Percentiles rank a stretch among this genome's conserved stretches.
Conservation (phyloP, 2,113 vertebrate genomes). For the Raja brachyura region DNA sequence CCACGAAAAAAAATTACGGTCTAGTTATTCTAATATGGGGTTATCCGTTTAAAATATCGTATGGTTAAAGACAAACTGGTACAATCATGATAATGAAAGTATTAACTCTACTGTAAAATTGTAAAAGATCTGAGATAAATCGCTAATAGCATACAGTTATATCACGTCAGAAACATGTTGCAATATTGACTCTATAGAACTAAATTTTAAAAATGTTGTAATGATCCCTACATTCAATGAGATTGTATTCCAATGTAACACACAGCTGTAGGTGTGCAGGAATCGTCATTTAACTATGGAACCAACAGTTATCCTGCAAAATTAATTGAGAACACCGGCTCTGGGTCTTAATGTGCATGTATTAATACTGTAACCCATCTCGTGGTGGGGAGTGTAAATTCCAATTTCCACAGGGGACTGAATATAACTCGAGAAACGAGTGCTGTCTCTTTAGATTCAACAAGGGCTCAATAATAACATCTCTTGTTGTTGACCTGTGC, state of each 20-base stretch:
- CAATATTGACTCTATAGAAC: neutral
- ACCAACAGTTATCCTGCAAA: neutral
- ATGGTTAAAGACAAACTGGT: neutral
- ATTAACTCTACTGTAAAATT: neutral
- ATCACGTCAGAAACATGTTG: neutral
- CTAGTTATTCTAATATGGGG: neutral
- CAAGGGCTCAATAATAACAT: conserved; percentile 36
- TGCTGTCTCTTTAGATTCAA: conserved; percentile 30
- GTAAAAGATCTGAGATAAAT: neutral
- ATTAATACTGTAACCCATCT: neutral
- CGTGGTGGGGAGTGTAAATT: neutral
- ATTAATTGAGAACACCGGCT: neutral
- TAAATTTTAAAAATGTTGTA: neutral
- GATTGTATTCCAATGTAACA: neutral
- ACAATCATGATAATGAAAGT: neutral
- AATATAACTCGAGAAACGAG: neutral
- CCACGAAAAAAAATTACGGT: neutral
- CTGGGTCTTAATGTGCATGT: neutral
- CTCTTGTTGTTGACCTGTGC: conserved; percentile 23
- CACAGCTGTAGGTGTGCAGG: no score
- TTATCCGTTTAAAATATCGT: neutral
- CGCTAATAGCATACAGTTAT: neutral
- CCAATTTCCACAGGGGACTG: neutral
- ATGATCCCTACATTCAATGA: neutral
- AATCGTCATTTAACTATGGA: neutral